Evolutionary conservation across 2,888 invertebrate species (phyloP), one percentile per base, ranked within the genome.

Genomic region (Ornithoptera alexandrae): DNA sequence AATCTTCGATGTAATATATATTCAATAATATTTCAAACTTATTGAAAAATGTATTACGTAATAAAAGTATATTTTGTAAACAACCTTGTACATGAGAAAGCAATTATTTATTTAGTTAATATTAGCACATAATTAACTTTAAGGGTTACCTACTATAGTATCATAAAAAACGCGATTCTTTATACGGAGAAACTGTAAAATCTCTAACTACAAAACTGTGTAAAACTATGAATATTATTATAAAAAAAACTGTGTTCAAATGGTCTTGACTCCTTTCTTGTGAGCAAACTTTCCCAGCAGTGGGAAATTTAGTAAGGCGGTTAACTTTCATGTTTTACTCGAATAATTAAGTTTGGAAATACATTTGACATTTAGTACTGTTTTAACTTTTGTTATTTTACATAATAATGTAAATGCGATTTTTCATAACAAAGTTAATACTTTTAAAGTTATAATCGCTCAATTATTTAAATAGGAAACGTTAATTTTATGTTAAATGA

Each of bases 31-130:
- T 42, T 22, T 18, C 17, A 46, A 15, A 15, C 12, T 46, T 15
- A 12, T 18, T 42, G 18, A 56, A 36, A 17, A 42, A 10, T 58
- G 59, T 17, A 62, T 20, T 24, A 39, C 20, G 15, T 10, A 39
- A 30, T 59, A 30, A 60, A 24, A 65, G 39, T 56, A 61, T 62
- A 56, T 53, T 59, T 17, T 50, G 30, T 62, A 36, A 59, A 62
- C 6, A n/a, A 72, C 71, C 75, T 76, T 87, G 85, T 89, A 87
- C 81, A 87, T 83, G 84, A 75, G 81, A 80, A 77, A 78, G 85
- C 85, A 90, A 88, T 89, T 89, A 89, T 88, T 88, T 86, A 88
- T 86, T 76, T 82, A 81, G 72, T 72, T 71, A 74, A 72, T n/a
- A 20, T 74, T 78, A 79, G 60, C 22, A 64, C 72, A 66, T 79